Percentiles rank a stretch among this genome's conserved stretches.
phyloP scores from a whole-genome alignment of 2,797 vertebrate genomes.

The Bradypodion ventrale region DNA sequence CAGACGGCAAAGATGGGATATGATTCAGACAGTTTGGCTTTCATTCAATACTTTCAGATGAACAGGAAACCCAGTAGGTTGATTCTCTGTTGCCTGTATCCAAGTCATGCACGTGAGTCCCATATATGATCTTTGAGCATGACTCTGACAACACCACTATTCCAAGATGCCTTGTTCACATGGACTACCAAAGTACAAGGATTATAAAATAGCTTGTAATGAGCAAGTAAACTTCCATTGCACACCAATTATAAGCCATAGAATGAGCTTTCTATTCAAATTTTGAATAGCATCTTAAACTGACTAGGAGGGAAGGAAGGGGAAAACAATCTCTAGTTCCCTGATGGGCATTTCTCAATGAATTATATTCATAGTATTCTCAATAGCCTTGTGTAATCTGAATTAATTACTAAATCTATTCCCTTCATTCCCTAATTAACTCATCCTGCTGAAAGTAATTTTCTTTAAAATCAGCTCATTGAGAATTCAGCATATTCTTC shows the following conservation, averaged over 20 bases:
- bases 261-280: slow-evolving; percentile 58
- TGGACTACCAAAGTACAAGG: slow-evolving; percentile 65
- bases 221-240: slow-evolving; percentile 61
- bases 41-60: neutral
- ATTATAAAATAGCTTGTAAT: slow-evolving; percentile 64
- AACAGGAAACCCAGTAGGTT: neutral
- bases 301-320: slow-evolving; percentile 52
- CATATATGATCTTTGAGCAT: slow-evolving; percentile 40
- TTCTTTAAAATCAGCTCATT: slow-evolving; percentile 68
- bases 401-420: slow-evolving; percentile 72
- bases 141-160: slow-evolving; percentile 46
- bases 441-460: slow-evolving; percentile 63
- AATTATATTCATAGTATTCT: slow-evolving; percentile 64
- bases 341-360: slow-evolving; percentile 65
- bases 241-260: slow-evolving; percentile 63
- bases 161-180: slow-evolving; percentile 60
- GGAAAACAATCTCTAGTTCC: slow-evolving; percentile 49
- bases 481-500: slow-evolving; percentile 69
- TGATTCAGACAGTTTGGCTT: neutral
- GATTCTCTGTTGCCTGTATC: neutral
- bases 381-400: slow-evolving; percentile 70
- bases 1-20: neutral
- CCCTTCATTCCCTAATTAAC: slow-evolving; percentile 73
- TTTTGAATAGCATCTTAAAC: slow-evolving; percentile 63
- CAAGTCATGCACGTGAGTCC: neutral